phyloP scores from a whole-genome alignment of 23 tunicate species.

The Aplidium turbinatum region DNA sequence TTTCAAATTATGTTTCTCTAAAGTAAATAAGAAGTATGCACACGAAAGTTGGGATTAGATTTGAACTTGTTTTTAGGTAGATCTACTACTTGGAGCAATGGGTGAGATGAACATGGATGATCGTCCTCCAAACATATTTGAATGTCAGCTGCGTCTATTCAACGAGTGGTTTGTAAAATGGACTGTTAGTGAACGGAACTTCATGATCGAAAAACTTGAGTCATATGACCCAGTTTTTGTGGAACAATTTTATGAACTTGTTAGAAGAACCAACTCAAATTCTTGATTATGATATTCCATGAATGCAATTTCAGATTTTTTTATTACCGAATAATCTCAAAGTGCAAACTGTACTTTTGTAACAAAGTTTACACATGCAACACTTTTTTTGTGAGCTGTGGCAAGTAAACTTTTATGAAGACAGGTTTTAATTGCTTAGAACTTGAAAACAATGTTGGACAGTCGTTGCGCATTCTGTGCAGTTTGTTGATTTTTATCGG shows the following conservation, averaged over 20 bases:
- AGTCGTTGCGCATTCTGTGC: too few relatives aligned
- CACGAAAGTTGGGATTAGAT: background rate
- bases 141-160: constrained; percentile 58
- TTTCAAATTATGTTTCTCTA: too few relatives aligned
- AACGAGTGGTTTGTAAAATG: constrained; percentile 51
- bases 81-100: constrained; percentile 45
- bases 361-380: too few relatives aligned
- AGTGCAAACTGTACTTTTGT: too few relatives aligned
- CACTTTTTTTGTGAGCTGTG: too few relatives aligned
- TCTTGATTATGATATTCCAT: background rate
- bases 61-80: constrained; percentile 29
- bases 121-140: constrained; percentile 64
- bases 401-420: too few relatives aligned
- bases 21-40: too few relatives aligned
- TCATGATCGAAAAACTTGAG: constrained; percentile 57
- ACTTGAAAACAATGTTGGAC: too few relatives aligned
- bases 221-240: constrained; percentile 65
- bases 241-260: constrained; percentile 27
- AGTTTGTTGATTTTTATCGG: too few relatives aligned
- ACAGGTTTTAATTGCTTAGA: too few relatives aligned
- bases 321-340: too few relatives aligned
- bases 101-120: constrained; percentile 62
- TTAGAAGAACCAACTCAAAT: background rate
- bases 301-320: too few relatives aligned
- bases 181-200: constrained; percentile 38